Evolutionary conservation across 64 coral and sea anemone species (phyloP), one percentile per base, ranked within the genome.

Genomic region (Montipora efflorescens): DNA sequence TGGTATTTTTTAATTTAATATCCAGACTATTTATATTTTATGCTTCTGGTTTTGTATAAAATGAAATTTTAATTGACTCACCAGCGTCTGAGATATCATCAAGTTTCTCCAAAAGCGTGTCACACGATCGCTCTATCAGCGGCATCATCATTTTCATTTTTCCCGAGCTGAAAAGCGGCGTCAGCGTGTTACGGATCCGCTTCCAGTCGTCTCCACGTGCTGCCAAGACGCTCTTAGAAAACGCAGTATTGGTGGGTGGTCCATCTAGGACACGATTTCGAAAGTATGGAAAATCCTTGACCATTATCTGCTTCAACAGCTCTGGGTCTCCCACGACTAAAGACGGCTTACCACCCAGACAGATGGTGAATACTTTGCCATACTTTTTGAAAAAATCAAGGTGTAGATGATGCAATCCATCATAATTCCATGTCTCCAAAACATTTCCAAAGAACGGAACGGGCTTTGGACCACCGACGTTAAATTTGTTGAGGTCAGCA

Each of bases 201-300:
- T 95, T 95, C 93, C 93, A 95, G 43, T 73, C 79, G 28, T 95
- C 93, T 48, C 87, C 93, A 19, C 75, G 90, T 50, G 88, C 79
- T 19, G 36, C 19, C 4, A 86, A 47, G 45, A 90, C 76, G 36
- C 50, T 80, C 50, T 67, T 14, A 5, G 13, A 4, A 6, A 90
- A 14, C 5, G 44, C 12, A 8, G 2, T 47, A 69, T 46, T 47
- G 25, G 55, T 8, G 4, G 4, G 5, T 50, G 5, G 8, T 19
- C 19, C 13, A 15, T 48, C 14, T 20, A 9, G 18, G n/a, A 78
- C 68, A 7, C 85, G 84, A 62, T 96, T 90, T 16, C 47, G 81
- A 22, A 96, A 96, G 67, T 89, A 89, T 15, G 90, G 68, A 72
- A 96, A 96, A 82, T 96, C 90, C 88, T 95, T 93, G 28, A 93